phyloP scores from a whole-genome alignment of 2,888 invertebrate genomes.

The Agrochola lychnidis region DNA sequence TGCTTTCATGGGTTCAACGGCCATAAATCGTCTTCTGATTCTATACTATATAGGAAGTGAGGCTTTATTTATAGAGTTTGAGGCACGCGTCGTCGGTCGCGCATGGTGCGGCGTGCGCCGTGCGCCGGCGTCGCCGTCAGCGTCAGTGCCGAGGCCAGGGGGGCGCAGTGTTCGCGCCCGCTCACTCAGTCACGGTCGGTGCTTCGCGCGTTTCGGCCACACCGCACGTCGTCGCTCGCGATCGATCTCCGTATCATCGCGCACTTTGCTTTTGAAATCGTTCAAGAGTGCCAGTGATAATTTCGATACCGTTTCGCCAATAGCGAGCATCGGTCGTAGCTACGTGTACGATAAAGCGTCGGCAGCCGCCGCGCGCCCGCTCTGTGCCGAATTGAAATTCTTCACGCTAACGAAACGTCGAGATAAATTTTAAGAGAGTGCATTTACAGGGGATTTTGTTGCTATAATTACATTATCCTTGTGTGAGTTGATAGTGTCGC shows the following conservation, averaged over 20 bases:
- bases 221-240: conserved; percentile 62
- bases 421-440: conserved; percentile 79
- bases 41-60: conserved; percentile 86
- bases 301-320: conserved; percentile 82
- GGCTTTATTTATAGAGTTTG: conserved; percentile 87
- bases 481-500: conserved; percentile 73
- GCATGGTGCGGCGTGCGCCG: conserved; percentile 55
- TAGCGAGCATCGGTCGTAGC: conserved; percentile 76
- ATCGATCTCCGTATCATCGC: conserved; percentile 73
- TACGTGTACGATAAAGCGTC: conserved; percentile 78
- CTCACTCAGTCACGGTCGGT: conserved; percentile 79
- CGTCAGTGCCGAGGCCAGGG: conserved; percentile 68
- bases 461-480: conserved; percentile 76
- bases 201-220: conserved; percentile 70
- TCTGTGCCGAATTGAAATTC: conserved; percentile 80
- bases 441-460: conserved; percentile 79
- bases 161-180: conserved; percentile 76
- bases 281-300: conserved; percentile 85
- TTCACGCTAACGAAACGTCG: conserved; percentile 77
- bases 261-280: conserved; percentile 77
- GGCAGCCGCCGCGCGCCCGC: conserved; percentile 70
- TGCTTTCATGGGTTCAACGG: conserved; percentile 87
- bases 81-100: conserved; percentile 76
- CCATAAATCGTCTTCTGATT: conserved; percentile 88
- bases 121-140: conserved; percentile 62